These are phyloP conservation scores for Pogonocherus hispidulus DNA, from an alignment of 2,888 invertebrate genomes.

Conservation along the genomic window DNA sequence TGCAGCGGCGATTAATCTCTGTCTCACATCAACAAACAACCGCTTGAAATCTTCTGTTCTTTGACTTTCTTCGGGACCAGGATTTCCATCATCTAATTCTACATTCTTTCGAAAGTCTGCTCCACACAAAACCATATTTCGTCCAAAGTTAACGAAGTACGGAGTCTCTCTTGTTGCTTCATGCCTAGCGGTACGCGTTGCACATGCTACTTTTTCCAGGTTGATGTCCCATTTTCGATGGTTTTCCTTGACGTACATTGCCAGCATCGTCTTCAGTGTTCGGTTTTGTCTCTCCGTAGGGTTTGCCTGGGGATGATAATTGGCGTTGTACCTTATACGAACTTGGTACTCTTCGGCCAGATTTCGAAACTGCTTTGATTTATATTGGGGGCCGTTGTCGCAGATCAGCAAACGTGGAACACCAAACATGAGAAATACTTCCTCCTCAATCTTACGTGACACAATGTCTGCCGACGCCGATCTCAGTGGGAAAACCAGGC, in stretches of 20 bases:
- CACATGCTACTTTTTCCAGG: slow-evolving; percentile 30
- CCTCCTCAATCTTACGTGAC: slow-evolving; percentile 26
- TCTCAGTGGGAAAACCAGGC: slow-evolving; percentile 30
- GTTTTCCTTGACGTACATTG: slow-evolving; percentile 28
- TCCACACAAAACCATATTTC: background rate
- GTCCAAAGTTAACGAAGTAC: background rate
- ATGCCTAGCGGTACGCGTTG: slow-evolving; percentile 24
- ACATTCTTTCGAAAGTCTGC: background rate
- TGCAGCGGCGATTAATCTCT: background rate
- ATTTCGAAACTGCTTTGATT: slow-evolving; percentile 26
- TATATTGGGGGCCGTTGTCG: slow-evolving; percentile 38
- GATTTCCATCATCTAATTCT: background rate
- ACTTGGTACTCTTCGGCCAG: slow-evolving; percentile 9
- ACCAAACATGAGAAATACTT: slow-evolving; percentile 33
- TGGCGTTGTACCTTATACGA: slow-evolving; percentile 27
- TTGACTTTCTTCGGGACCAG: background rate
- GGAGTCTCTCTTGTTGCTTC: slow-evolving; percentile 4
- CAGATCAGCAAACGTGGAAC: slow-evolving; percentile 33
- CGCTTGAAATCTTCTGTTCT: background rate
- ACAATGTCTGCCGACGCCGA: slow-evolving; percentile 28
- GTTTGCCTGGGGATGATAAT: slow-evolving; percentile 29
- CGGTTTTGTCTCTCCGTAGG: slow-evolving; percentile 1
- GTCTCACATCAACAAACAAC: background rate
- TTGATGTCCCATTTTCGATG: slow-evolving; percentile 31
- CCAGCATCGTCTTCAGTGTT: slow-evolving; percentile 19